Evolutionary conservation across 2,797 vertebrate species (phyloP).

Genomic region (Ibycter americanus): DNA sequence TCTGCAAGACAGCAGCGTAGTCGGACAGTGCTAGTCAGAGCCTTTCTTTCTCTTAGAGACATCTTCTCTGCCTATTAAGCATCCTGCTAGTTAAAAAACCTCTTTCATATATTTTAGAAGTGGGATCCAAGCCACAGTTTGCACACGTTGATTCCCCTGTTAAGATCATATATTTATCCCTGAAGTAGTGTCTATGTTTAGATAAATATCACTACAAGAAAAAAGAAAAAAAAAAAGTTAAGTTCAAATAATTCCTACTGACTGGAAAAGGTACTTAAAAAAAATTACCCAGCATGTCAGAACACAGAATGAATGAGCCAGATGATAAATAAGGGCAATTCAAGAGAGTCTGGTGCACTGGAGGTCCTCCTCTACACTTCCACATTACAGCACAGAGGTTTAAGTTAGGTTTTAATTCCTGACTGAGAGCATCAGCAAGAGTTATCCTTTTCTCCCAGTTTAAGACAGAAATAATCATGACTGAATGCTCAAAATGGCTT

Average conservation of each 20-base stretch:
- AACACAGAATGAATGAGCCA: neutral
- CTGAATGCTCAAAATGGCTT: neutral
- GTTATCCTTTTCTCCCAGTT: neutral
- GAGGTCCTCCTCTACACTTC: neutral
- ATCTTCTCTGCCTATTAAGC: neutral
- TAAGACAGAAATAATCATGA: neutral
- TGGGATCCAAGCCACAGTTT: neutral
- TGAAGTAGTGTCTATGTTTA: neutral
- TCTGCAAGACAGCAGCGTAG: neutral
- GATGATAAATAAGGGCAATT: neutral
- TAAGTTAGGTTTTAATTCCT: neutral
- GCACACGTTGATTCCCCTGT: neutral
- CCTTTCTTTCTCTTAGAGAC: neutral
- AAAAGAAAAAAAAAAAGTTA: neutral
- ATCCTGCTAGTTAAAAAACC: neutral
- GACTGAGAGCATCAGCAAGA: neutral
- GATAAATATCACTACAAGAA: neutral
- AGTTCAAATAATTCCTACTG: neutral
- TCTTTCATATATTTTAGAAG: neutral
- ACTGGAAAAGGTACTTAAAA: neutral
- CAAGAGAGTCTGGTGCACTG: neutral
- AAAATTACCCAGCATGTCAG: neutral
- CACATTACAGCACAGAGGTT: neutral
- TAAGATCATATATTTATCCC: neutral
- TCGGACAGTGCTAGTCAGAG: neutral